These are phyloP conservation scores for Notarius lentiginosus DNA, from an alignment of 2,113 vertebrate species.

Conservation along the genomic window DNA sequence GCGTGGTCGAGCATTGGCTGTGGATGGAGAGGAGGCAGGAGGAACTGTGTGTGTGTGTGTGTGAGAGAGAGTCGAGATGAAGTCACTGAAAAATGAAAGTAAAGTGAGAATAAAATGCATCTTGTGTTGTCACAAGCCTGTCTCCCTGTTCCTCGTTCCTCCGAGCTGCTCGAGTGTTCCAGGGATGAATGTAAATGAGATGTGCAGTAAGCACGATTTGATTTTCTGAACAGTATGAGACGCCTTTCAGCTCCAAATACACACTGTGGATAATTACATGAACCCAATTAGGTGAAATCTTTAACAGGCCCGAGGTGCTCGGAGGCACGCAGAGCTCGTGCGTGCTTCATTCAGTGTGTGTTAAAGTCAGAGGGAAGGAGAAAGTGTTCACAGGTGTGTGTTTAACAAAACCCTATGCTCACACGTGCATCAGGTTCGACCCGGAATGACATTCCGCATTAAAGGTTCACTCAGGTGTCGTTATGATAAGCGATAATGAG, in stretches of 20 bases:
- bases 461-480: neutral
- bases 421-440: neutral
- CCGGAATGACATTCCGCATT: neutral
- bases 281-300: conserved; percentile 36
- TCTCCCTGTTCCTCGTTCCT: too few species aligned
- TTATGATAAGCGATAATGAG: neutral
- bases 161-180: too few species aligned
- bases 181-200: conserved; percentile 38
- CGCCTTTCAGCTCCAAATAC: conserved; percentile 39
- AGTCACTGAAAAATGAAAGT: too few species aligned
- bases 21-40: too few species aligned
- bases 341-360: conserved; percentile 21
- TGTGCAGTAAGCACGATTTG: conserved; percentile 30
- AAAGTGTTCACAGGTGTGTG: conserved; percentile 11
- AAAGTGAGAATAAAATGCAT: too few species aligned
- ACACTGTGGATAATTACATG: conserved; percentile 43
- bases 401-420: neutral
- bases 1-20: too few species aligned
- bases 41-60: too few species aligned
- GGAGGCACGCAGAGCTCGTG: neutral
- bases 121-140: too few species aligned
- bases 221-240: conserved; percentile 37
- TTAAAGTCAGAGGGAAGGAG: conserved; percentile 9
- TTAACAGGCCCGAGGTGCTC: conserved; percentile 43
- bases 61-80: too few species aligned